Base-by-base conservation (phyloP, 2,113 vertebrate genomes). In the Stigmatopora nigra region DNA sequence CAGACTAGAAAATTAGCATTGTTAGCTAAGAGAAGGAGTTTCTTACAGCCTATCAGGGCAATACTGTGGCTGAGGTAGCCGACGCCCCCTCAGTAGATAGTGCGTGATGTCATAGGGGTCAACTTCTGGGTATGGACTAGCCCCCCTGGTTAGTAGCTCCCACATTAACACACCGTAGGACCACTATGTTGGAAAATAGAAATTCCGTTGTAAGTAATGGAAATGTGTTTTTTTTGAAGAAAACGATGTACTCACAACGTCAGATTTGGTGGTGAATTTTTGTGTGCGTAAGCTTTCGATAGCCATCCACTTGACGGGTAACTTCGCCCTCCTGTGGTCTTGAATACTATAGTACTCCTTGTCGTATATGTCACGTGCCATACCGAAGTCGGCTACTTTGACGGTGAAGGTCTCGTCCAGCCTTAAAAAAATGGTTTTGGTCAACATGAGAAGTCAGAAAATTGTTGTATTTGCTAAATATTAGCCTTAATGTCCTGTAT, bases 291-390 rank as follows among this genome's bases (percentile, higher is more conserved):
- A 89, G 75, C 97, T 98, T 84, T 99, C 96, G 15, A 98, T 90
- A 0, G 97, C 95, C 97, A 99, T 99, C 97, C 96, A 99, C 70
- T 99, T 99, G 69, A 99, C 94, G 0, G 97, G 97, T 3, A 99
- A 88, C 79, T 94, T 95, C 38, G 91, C 91, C 0, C 91, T 92
- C 61, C 83, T 91, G 60, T 95, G 93, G 67, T 86, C 90, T 48
- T 69, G 91, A 61, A 99, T 78, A 52, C 96, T 98, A 81, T 99
- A 99, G 86, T 99, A 99, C 14, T 96, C 97, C 73, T 96, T 99
- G 79, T 93, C 95, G 0, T 96, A 91, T 58, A 98, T 78, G 0
- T 94, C 95, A 2, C 97, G 90, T 0, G 97, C 94, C 89, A 99
- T 91, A 16, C 97, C 97, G 0, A 99, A 99, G 73, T 99, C 97